Conservation (phyloP, 2,113 vertebrate genomes). For the Lethenteron reissneri region DNA sequence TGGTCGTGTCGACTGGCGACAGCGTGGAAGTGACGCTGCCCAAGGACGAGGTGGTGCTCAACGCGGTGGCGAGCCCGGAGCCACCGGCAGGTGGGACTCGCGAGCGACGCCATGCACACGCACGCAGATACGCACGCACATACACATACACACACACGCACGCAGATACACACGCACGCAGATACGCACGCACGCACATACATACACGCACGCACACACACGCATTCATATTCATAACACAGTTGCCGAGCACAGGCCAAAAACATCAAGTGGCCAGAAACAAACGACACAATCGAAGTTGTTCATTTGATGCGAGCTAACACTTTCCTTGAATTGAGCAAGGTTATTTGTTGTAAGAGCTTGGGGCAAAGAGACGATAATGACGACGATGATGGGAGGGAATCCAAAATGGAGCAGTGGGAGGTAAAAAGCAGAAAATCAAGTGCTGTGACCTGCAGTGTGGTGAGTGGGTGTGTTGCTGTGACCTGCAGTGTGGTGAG, state of each 20-base stretch:
- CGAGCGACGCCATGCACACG: neutral
- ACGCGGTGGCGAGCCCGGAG: conserved; percentile 52
- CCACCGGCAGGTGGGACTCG: conserved; percentile 32
- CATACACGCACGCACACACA: neutral
- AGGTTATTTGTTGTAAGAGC: neutral
- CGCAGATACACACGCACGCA: neutral
- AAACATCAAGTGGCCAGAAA: neutral
- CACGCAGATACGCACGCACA: neutral
- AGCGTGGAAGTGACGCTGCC: conserved; percentile 72
- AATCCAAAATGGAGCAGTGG: no score
- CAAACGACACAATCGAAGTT: neutral
- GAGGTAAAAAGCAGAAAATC: no score
- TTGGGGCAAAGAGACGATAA: no score
- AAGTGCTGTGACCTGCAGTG: no score
- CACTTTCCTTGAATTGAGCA: neutral
- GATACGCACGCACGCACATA: neutral
- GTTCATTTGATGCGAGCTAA: neutral
- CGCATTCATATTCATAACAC: neutral
- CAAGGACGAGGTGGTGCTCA: conserved; percentile 54
- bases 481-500: no score
- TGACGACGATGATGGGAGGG: no score
- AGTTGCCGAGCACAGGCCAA: neutral
- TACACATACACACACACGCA: neutral
- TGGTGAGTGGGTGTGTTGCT: no score
- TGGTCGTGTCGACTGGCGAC: conserved; percentile 77